Conservation (phyloP, 2,888 invertebrate species). For the Andrena minutula region DNA sequence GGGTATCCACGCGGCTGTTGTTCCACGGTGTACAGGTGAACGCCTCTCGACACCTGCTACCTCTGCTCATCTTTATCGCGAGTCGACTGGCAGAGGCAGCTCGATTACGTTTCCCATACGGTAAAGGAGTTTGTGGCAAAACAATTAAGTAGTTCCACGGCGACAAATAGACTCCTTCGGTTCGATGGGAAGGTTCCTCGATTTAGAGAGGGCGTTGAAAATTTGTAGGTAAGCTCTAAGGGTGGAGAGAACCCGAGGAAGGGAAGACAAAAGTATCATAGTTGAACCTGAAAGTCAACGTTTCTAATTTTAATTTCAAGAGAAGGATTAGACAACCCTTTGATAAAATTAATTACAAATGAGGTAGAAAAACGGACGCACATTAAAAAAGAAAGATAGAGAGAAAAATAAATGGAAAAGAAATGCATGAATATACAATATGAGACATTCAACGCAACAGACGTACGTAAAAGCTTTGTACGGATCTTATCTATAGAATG, state of each 20-base stretch:
- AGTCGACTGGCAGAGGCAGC: conserved; percentile 34
- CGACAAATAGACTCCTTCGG: background rate
- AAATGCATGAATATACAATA: no score
- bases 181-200: background rate
- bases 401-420: no score
- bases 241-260: no score
- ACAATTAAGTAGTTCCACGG: background rate
- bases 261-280: background rate
- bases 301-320: background rate
- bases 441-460: no score
- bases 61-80: conserved; percentile 55
- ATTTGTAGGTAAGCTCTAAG: background rate
- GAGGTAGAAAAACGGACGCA: no score
- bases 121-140: conserved; percentile 17
- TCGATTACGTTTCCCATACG: conserved; percentile 49
- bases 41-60: conserved; percentile 70
- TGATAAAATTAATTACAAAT: no score
- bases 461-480: no score
- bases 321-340: no score
- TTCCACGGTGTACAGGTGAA: conserved; percentile 68
- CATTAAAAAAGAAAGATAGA: no score
- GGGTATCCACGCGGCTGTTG: conserved; percentile 37
- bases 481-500: no score
- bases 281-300: background rate
- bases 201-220: background rate